Percentiles rank a stretch among this genome's conserved stretches.
These are phyloP conservation scores for Hyles vespertilio DNA, from an alignment of 1,140 invertebrate genomes.

Conservation along the genomic window DNA sequence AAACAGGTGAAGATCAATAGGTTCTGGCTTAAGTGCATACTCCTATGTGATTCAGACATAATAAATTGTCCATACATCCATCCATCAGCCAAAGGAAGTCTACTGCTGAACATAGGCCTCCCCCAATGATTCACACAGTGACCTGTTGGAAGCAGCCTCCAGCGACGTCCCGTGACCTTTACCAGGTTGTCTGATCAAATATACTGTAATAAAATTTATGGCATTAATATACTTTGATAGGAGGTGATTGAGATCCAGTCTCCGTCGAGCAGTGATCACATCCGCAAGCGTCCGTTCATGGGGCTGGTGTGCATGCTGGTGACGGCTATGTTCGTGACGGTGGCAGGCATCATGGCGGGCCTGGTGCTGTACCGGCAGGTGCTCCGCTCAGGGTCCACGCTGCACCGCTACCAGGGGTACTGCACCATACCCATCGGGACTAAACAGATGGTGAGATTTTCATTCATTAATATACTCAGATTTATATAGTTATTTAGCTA, in stretches of 20 bases:
- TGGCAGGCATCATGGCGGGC: conserved; percentile 85
- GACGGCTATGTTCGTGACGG: conserved; percentile 82
- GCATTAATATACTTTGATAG: conserved; percentile 9
- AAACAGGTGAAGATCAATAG: too few species aligned
- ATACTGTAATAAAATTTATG: too few species aligned
- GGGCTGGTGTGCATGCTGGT: conserved; percentile 76
- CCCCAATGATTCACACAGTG: too few species aligned
- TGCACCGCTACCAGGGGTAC: conserved; percentile 78
- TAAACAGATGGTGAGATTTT: conserved; percentile 25
- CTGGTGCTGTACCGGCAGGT: conserved; percentile 87
- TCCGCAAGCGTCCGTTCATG: conserved; percentile 9
- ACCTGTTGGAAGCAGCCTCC: too few species aligned
- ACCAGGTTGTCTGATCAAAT: too few species aligned
- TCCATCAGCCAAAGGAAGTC: too few species aligned
- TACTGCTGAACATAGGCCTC: too few species aligned
- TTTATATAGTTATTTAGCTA: too few species aligned
- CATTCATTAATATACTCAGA: not conserved
- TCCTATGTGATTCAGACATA: too few species aligned
- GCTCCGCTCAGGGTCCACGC: conserved; percentile 75
- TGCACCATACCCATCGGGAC: conserved; percentile 81
- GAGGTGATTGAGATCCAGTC: conserved; percentile 21
- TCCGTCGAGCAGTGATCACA: not conserved
- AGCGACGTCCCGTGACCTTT: too few species aligned
- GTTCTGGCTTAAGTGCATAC: too few species aligned
- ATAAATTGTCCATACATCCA: too few species aligned